Base-by-base conservation (phyloP, 30 jellyfish, hydroid and myxozoan species). In the Catostylus mosaicus region DNA sequence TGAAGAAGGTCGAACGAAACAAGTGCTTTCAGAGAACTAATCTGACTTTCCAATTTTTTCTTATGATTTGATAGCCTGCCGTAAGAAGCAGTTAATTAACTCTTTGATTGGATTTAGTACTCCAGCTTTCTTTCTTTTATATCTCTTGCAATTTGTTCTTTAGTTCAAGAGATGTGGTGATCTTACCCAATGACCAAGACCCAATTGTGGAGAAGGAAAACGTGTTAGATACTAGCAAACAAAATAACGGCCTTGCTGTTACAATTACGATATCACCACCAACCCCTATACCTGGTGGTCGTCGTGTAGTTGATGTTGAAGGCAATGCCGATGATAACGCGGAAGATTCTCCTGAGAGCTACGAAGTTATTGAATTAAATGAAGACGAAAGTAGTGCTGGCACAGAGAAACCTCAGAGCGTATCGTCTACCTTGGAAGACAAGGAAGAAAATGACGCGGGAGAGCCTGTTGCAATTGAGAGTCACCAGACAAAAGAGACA, bases 231-330 rank as follows among this genome's bases (percentile, higher is more conserved):
- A 46, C 73, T 22, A 63, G 35, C 19, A 22, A 68, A 20, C 43
- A 18, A 29, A 46, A 57, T 32, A 45, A 79, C 35, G 31, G 16
- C 82, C 82, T 62, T 8, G 82, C 89, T n/a, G 89, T 79, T 12
- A 60, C 80, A 1, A 79, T 79, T 0, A 79, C 67, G 29, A 79
- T 79, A 22, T 79, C 81, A 31, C 89, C 89, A 6, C 89, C 89
- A 45, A 79, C 89, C 22, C 89, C 89, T 24, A 52, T 45, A 22
- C 89, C 89, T 8, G 73, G 73, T 5, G 73, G 46, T 22, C 64
- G 83, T 3, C 70, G 70, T 37, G 20, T 61, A 18, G 73, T 43
- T 19, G 82, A 22, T 29, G 76, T 12, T 24, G 59, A 47, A 8
- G 63, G 63, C 4, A 27, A 9, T 50, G 63, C 63, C 24, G 24